These are phyloP conservation scores for Tonatia bakeri DNA, from an alignment of 2,113 vertebrate genomes.

Conservation along the genomic window DNA sequence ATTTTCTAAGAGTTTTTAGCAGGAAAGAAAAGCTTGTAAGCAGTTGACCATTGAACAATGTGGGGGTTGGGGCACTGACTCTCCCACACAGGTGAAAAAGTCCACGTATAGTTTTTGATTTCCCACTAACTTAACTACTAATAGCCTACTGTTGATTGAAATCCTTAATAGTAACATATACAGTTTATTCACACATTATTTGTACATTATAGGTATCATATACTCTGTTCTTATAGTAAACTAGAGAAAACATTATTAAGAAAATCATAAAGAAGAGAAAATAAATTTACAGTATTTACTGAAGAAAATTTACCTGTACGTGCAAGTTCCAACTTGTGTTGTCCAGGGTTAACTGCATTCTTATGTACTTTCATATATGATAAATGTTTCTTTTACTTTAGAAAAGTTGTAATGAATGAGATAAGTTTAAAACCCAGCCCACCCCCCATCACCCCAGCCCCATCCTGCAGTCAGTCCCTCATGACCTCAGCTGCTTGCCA, in stretches of 20 bases:
- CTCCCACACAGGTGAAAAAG: neutral
- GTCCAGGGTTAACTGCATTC: neutral
- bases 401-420: neutral
- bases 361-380: neutral
- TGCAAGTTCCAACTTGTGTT: neutral
- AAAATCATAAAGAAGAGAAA: neutral
- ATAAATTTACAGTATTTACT: neutral
- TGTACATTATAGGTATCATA: neutral
- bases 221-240: neutral
- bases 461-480: neutral
- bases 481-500: neutral
- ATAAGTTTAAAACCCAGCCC: neutral
- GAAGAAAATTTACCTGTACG: neutral
- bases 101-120: neutral
- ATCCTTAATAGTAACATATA: neutral
- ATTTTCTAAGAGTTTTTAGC: neutral
- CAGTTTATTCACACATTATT: neutral
- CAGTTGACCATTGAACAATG: neutral
- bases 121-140: neutral
- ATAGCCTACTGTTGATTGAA: neutral
- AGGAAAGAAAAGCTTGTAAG: neutral
- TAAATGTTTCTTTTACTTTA: neutral
- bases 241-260: neutral
- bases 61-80: neutral
- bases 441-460: no score